Base-by-base conservation (phyloP, 2,113 vertebrate genomes). In the Oncorhynchus nerka region DNA sequence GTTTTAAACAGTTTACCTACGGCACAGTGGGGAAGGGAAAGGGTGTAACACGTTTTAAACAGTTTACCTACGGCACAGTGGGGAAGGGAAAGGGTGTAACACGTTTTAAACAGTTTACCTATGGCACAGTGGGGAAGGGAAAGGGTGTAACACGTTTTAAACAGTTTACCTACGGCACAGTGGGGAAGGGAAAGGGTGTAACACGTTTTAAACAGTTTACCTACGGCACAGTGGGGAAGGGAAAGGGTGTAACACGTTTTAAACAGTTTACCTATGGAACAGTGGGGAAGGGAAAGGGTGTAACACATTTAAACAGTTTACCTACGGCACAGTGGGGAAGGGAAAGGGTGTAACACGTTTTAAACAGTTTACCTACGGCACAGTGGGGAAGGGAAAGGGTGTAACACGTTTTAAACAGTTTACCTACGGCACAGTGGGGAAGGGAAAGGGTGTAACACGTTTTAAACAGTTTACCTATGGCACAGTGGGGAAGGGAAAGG, bases 21-120 rank as follows among this genome's bases (percentile, higher is more conserved):
- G 26, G 3, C 5, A 66, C 64, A 66, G 28, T 15, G 64, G 9
- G 66, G 28, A 34, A 1, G 15, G 22, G 66, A 30, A 68, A 22
- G 67, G n/a, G 15, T 5, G 55, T n/a, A 61, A 71, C 45, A 30
- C 71, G 82, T 93, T 9, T 45, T 11, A 12, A 45, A 45, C 51
- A 55, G 16, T 19, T 55, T 91, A 97, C 98, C 95, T 89, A 91
- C 88, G 57, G 93, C 94, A 71, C 98, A 99, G n/a, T n/a, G n/a
- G n/a, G n/a, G n/a, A n/a, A n/a, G n/a, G n/a, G n/a, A n/a, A 66
- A 30, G 22, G 0, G 12, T n/a, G 64, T 5, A 24, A 13, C 13
- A 34, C 4, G 12, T 11, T 6, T 24, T 30, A 9, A 32, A 67
- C 4, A 22, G 26, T 15, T 13, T 24, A 28, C 12, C 26, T 66